Percentiles rank a stretch among this genome's conserved stretches.
phyloP scores from a whole-genome alignment of 2,113 vertebrate genomes.

The Solea solea region DNA sequence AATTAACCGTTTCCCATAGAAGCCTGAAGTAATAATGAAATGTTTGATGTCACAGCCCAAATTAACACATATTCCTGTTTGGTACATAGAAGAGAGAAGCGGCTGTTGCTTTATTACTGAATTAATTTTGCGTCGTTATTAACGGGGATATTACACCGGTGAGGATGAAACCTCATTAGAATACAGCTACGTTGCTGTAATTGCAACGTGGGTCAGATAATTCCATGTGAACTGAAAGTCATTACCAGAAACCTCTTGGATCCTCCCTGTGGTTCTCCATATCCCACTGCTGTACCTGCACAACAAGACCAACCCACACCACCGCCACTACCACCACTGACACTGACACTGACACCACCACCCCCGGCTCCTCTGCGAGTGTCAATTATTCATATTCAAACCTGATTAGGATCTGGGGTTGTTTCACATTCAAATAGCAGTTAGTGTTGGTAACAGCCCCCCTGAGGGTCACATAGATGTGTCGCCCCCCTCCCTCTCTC shows the following conservation, averaged over 20 bases:
- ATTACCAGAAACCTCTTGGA: constrained; percentile 5
- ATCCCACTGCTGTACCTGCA: constrained; percentile 28
- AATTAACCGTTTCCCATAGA: not conserved
- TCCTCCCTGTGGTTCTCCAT: not conserved
- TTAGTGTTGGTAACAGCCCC: constrained; percentile 50
- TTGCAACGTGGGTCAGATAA: not conserved
- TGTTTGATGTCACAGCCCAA: not conserved
- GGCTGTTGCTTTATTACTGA: not conserved
- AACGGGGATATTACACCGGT: not conserved
- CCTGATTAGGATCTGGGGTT: constrained; percentile 49
- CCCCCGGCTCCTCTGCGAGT: constrained; percentile 8
- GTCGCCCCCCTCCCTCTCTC: not conserved
- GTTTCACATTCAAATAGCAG: constrained; percentile 52
- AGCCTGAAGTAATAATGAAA: not conserved
- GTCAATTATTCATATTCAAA: constrained; percentile 51
- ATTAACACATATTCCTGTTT: not conserved
- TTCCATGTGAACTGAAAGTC: constrained; percentile 8
- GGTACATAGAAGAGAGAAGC: no score
- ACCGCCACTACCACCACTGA: not conserved
- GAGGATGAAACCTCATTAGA: constrained; percentile 5
- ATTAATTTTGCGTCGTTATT: constrained; percentile 9
- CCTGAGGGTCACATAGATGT: constrained; percentile 22
- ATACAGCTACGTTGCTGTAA: not conserved
- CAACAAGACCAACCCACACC: not conserved
- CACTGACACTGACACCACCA: not conserved